Evolutionary conservation across 2,797 vertebrate species (phyloP), one percentile per base, ranked within the genome.

Genomic region (Gymnocypris eckloni): DNA sequence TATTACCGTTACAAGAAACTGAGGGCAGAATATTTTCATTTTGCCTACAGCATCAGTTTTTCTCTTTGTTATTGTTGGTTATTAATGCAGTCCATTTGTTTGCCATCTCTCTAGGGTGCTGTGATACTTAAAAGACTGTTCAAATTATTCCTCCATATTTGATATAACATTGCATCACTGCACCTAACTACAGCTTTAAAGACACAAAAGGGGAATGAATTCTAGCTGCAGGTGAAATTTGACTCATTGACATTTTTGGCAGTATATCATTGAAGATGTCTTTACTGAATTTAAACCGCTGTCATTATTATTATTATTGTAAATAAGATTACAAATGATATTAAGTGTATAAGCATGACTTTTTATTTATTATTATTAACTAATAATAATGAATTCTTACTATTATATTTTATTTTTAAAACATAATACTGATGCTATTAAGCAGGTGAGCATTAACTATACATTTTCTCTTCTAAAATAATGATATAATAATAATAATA

Each of bases 61-160:
- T 11, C 33, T 39, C 50, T 83, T 79, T 79, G 75, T 75, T 78
- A 73, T 45, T 83, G 22, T 54, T 82, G 59, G 56, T 79, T 87
- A 85, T 85, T 86, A 88, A 86, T 83, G 37, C 67, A 86, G 67
- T 83, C 80, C 20, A 75, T 79, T 88, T 79, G 37, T 66, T 79
- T n/a, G 54, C 52, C 52, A 48, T 67, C 33, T 86, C 80, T 79
- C 67, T 45, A 43, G 75, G 28, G 80, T 50, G n/a, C 52, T 37
- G 11, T 72, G 61, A 83, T 52, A 25, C 73, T 79, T 72, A 83
- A 54, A 86, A 50, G 33, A 20, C 39, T 79, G 39, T 50, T 79
- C 66, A 71, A 61, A 61, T 76, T 67, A 28, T 20, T 64, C 25
- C 41, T 71, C 37, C 16, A 48, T 67, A 33, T 56, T 81, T 61